These are phyloP conservation scores for Lottia scabra DNA, from an alignment of 2,888 invertebrate species.

Conservation along the genomic window DNA sequence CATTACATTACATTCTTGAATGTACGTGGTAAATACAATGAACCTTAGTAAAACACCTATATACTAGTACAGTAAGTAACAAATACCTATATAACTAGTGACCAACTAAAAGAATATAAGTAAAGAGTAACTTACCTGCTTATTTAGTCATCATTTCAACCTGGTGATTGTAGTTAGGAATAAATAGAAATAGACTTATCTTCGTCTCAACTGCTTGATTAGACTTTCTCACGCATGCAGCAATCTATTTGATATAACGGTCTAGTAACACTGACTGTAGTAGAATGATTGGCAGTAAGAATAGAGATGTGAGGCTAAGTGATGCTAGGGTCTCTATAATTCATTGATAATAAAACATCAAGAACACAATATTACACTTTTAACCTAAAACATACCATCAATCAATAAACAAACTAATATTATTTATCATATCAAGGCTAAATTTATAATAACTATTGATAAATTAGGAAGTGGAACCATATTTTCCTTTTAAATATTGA, in stretches of 20 bases:
- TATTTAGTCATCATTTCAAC: not conserved
- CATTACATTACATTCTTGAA: too few species aligned
- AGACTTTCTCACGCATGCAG: constrained; percentile 6
- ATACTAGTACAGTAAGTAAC: too few species aligned
- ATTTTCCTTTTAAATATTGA: too few species aligned
- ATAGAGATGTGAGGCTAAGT: not conserved
- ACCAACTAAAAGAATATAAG: too few species aligned
- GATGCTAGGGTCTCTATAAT: not conserved
- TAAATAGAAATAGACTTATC: not conserved
- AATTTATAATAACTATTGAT: not conserved
- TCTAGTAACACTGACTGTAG: not conserved
- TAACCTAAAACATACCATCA: not conserved
- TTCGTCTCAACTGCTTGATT: not conserved
- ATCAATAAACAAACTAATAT: not conserved
- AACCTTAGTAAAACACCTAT: too few species aligned
- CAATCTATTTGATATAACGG: constrained; percentile 4
- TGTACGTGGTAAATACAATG: too few species aligned
- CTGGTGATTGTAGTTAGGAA: not conserved
- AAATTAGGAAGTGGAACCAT: too few species aligned
- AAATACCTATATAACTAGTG: too few species aligned
- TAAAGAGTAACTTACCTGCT: not conserved
- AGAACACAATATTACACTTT: not conserved
- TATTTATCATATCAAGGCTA: not conserved
- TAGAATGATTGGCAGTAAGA: constrained; percentile 3
- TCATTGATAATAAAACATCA: not conserved